Conservation (phyloP, 2,888 invertebrate species). For the Diplazon laetatorius region DNA sequence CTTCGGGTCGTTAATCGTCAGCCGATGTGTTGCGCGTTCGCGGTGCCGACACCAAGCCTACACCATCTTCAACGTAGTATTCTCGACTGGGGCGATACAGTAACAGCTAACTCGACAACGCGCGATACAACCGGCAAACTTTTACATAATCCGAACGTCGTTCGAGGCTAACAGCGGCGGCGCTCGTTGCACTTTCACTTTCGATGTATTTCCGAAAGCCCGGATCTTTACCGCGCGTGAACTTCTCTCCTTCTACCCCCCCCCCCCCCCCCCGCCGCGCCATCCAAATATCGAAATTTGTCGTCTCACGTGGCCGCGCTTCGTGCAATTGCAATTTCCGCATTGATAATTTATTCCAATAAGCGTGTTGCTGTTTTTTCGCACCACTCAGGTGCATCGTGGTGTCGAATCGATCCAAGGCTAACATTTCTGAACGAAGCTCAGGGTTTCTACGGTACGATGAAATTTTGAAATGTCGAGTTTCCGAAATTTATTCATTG, state of each 20-base stretch:
- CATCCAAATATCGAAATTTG: too few species aligned
- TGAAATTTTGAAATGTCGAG: too few species aligned
- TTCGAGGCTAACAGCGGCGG: constrained; percentile 26
- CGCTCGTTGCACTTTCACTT: constrained; percentile 75
- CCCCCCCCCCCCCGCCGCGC: too few species aligned
- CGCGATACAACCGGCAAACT: constrained; percentile 66
- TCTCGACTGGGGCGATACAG: constrained; percentile 4
- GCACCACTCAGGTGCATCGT: too few species aligned
- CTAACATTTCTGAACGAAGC: too few species aligned
- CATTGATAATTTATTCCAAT: too few species aligned
- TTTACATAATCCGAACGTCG: constrained; percentile 77
- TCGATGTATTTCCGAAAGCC: constrained; percentile 70
- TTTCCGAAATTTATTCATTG: too few species aligned
- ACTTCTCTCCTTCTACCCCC: neutral
- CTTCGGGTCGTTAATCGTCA: constrained; percentile 2
- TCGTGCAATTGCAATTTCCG: too few species aligned
- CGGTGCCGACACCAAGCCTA: constrained; percentile 25
- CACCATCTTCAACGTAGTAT: constrained; percentile 25
- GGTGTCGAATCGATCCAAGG: too few species aligned
- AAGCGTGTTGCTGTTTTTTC: too few species aligned
- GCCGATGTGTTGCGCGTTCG: constrained; percentile 9
- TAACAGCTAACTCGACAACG: constrained; percentile 12
- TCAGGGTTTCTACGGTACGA: too few species aligned
- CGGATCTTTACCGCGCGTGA: constrained; percentile 9
- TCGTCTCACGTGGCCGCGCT: too few species aligned